A percentile compares a stretch with the other conserved stretches of the same genome.
Conservation (phyloP, 2,113 vertebrate species). For the Morone chrysops region DNA sequence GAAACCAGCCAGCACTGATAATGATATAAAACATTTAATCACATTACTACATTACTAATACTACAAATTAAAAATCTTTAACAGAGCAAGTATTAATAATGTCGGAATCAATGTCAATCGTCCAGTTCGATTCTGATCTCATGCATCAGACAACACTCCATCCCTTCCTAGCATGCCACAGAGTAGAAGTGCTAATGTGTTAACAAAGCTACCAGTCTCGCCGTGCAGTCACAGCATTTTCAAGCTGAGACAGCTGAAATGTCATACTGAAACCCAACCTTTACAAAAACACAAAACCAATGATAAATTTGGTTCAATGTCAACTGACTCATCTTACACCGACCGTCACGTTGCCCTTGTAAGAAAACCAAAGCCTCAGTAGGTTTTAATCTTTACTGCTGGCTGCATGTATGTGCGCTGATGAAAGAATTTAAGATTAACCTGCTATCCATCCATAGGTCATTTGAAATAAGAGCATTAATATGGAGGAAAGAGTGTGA, state of each 20-base stretch:
- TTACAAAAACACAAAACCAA: neutral
- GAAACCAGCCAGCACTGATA: neutral
- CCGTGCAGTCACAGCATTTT: neutral
- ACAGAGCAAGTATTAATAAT: neutral
- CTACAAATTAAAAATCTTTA: neutral
- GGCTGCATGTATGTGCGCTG: neutral
- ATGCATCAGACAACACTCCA: neutral
- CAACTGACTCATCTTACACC: neutral
- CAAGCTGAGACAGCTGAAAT: neutral
- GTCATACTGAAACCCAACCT: neutral
- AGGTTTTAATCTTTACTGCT: neutral
- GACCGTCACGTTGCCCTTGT: neutral
- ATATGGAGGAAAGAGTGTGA: neutral
- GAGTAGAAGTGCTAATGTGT: neutral
- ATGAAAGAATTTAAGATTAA: conserved; percentile 2
- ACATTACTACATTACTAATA: neutral
- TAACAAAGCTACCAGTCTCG: neutral
- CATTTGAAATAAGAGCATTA: neutral
- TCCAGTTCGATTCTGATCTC: neutral
- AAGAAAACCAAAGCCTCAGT: neutral
- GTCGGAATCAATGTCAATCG: neutral
- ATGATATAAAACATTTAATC: neutral
- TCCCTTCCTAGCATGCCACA: neutral
- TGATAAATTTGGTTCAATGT: neutral
- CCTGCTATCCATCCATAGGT: neutral